Evolutionary conservation across 2,888 invertebrate genomes (phyloP).

Genomic region (Fragum sueziense): DNA sequence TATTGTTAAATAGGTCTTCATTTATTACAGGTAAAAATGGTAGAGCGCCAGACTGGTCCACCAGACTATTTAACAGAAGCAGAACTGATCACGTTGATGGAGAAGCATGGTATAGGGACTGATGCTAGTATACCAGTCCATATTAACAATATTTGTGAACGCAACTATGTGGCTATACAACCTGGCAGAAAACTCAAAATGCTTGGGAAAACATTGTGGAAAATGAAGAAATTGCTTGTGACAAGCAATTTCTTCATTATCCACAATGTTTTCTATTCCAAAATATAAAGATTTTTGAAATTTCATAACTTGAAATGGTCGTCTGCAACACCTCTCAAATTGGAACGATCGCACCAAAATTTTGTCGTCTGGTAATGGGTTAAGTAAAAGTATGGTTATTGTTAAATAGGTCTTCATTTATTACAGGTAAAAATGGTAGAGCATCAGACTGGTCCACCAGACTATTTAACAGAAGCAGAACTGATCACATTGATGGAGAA

Average conservation of each 20-base stretch:
- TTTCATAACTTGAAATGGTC: no score
- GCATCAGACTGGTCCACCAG: constrained; percentile 96
- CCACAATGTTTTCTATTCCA: no score
- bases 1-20: no score
- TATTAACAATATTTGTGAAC: constrained; percentile 98
- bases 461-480: constrained; percentile 98
- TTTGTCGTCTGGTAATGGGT: no score
- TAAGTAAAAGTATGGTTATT: no score
- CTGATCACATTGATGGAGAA: constrained; percentile 99
- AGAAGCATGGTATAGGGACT: constrained; percentile 99
- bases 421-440: constrained; percentile 88
- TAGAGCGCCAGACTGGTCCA: constrained; percentile 96
- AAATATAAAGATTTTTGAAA: no score
- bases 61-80: constrained; percentile 99
- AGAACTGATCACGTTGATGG: constrained; percentile 98
- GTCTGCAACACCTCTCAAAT: no score
- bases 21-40: constrained; percentile 85
- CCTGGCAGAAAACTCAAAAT: constrained; percentile 92
- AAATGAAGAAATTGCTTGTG: constrained; percentile 97
- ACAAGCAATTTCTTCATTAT: no score
- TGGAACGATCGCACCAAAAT: no score
- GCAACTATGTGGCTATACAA: constrained; percentile 94
- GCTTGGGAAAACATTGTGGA: constrained; percentile 97
- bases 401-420: no score
- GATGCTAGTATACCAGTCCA: constrained; percentile 99